These are phyloP conservation scores for Scaptomyza tumidula DNA, from an alignment of 2,888 invertebrate genomes.

Conservation along the genomic window DNA sequence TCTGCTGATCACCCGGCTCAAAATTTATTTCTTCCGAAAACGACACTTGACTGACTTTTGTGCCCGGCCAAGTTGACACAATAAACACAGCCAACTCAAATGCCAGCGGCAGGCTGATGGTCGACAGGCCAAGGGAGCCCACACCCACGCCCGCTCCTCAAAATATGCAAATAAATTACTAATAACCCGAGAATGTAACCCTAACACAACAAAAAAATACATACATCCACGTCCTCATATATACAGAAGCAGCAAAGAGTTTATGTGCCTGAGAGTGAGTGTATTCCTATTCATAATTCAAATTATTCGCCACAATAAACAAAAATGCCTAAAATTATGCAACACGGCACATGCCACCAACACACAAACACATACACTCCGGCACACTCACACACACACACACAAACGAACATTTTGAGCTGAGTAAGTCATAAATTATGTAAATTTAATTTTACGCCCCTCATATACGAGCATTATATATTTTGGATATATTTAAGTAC, in stretches of 20 bases:
- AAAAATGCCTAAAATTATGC: constrained; percentile 81
- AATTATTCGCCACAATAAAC: constrained; percentile 80
- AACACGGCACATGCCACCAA: constrained; percentile 65
- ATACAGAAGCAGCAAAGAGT: constrained; percentile 32
- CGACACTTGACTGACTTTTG: constrained; percentile 67
- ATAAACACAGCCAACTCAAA: constrained; percentile 54
- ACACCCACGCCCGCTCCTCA: constrained; percentile 51
- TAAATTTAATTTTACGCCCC: constrained; percentile 79
- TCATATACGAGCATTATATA: constrained; percentile 51
- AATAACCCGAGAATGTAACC: constrained; percentile 77
- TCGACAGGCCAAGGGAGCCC: background rate
- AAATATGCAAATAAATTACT: constrained; percentile 80
- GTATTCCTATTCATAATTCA: constrained; percentile 78
- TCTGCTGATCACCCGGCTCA: constrained; percentile 47
- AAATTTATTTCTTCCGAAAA: constrained; percentile 67
- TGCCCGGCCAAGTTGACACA: constrained; percentile 62
- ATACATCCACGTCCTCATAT: constrained; percentile 4
- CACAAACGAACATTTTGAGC: constrained; percentile 59
- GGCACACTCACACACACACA: constrained; percentile 9
- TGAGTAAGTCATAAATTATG: constrained; percentile 80
- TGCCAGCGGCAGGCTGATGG: constrained; percentile 19
- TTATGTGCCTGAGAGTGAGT: constrained; percentile 31
- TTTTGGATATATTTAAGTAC: constrained; percentile 31
- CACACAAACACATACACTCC: constrained; percentile 8
- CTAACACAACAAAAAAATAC: constrained; percentile 60